phyloP scores from a whole-genome alignment of 1,140 invertebrate species.

The Diachasmimorpha longicaudata region DNA sequence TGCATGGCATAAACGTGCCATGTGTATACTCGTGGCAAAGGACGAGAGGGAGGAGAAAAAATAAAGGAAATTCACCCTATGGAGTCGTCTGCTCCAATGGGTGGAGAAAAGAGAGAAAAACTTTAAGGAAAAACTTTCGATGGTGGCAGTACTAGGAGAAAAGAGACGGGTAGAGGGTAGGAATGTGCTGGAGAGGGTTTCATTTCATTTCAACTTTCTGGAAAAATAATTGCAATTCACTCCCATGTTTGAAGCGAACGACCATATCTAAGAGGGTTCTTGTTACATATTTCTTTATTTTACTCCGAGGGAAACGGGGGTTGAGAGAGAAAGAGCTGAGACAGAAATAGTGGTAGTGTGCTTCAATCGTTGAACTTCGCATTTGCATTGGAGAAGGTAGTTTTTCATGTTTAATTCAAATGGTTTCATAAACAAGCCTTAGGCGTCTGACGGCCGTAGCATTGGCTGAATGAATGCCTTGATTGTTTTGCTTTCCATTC shows the following conservation, averaged over 20 bases:
- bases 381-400: conserved; percentile 10
- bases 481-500: background rate
- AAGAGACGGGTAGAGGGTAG: background rate
- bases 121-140: background rate
- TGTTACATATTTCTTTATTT: conserved; percentile 12
- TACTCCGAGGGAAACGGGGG: background rate
- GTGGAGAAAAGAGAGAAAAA: background rate
- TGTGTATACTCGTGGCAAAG: background rate
- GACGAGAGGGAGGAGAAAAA: background rate
- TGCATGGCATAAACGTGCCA: background rate
- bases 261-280: background rate
- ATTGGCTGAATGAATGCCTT: background rate
- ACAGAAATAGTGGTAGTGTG: background rate
- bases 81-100: background rate
- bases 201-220: background rate
- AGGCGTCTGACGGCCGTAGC: background rate
- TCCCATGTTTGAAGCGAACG: background rate
- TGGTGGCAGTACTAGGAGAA: background rate
- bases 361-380: conserved; percentile 14
- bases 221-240: conserved; percentile 28
- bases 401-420: background rate
- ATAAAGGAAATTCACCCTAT: background rate
- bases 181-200: background rate
- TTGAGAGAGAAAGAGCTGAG: background rate
- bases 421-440: background rate